Base-by-base conservation (phyloP, 37 sponge, comb jelly and placozoan species). In the Chondrilla cf. caribensis region DNA sequence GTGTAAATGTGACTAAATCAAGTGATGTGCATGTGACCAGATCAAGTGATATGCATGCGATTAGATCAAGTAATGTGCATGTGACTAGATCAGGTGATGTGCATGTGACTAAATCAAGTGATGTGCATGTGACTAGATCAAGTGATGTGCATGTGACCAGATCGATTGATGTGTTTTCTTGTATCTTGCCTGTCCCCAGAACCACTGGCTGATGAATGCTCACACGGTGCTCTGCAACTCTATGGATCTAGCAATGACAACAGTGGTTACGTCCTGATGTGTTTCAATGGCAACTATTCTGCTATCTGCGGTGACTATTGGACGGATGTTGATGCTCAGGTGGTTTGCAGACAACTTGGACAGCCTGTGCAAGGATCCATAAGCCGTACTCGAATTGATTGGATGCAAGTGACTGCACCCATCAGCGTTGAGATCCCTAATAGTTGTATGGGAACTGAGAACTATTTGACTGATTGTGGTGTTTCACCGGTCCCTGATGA, bases 261-360 rank as follows among this genome's bases (percentile, higher is more conserved):
- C 38, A 60, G 62, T 58, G 62, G 62, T 8, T 58, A 36, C 32
- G 77, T 87, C 0, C 76, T 81, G n/a, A 37, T 87, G n/a, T 87
- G 87, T 28, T 47, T 81, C 2, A 25, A 77, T 47, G 87, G 87
- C 17, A 58, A 43, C 28, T 87, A 77, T 65, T 73, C 35, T 6
- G 59, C 62, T n/a, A 57, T 87, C 38, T 87, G 82, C 75, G 82
- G 66, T 31, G 64, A 59, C 5, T 42, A 24, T 2, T 87, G 87
- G 87, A 44, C 64, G 4, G 29, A 3, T 81, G 33, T 14, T 2
- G 82, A 87, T 60, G 82, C 82, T 25, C 25, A 43, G 18, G 82
- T 87, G 0, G 82, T 66, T 5, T 81, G 82, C 44, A 64, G 47
- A 8, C 66, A 66, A 47, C 51, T 66, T 21, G 82, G 82, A 17